Base-by-base conservation (phyloP, 2,888 invertebrate genomes). In the Sarcophaga carnaria region DNA sequence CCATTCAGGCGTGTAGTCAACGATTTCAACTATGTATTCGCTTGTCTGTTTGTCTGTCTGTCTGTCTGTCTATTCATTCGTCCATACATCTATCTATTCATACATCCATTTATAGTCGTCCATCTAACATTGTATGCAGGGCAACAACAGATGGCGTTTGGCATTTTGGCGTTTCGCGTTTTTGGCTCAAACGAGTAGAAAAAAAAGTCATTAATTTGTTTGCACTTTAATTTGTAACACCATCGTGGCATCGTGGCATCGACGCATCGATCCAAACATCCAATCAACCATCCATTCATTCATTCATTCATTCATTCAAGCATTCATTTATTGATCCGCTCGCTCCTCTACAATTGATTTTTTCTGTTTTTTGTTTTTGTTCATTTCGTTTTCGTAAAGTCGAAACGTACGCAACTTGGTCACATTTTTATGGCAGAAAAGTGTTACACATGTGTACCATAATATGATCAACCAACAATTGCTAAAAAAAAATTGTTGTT, bases 201-300 rank as follows among this genome's bases (percentile, higher is more conserved):
- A 17, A 54, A 11, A 27, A 47, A 64, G 17, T 67, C 27, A 67
- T 72, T 67, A 60, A 66, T 49, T 67, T 27, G 17, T 83, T 78
- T 49, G 78, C 83, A 78, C 72, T 78, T 83, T 83, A 83, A 83
- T 83, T 78, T 83, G 67, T 83, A 83, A 72, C 78, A 83, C 83
- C 66, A 72, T 83, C 78, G 78, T 22, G 22, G 22, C 22, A 22
- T 60, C 62, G 3, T 5, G 10, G 10, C 20, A 27, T 72, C 66
- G 54, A 20, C 8, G 66, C 62, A 72, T 66, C 14, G 22, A 63
- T 66, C 11, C 6, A 14, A 14, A 37, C 37, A 37, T 37, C 37
- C 37, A 37, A 37, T 37, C 37, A 37, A 37, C 37, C 37, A 37
- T 27, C 27, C 27, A 27, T 5, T 5, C 27, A 27, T 27, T 5